A percentile compares a stretch with the other conserved stretches of the same genome.
Conservation (phyloP, 2,888 invertebrate genomes). For the Chymomyza procnemis region DNA sequence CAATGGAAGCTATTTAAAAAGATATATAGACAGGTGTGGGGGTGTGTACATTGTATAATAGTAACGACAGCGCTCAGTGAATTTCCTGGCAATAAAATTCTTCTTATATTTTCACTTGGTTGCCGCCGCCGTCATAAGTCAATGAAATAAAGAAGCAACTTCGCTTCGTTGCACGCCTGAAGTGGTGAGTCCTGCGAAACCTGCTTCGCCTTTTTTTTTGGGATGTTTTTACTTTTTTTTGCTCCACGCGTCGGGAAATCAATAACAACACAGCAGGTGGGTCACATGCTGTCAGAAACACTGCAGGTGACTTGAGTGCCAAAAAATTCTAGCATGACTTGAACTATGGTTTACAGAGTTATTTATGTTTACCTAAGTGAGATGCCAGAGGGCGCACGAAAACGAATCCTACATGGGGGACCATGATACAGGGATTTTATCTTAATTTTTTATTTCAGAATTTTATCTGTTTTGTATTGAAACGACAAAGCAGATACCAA, state of each 20-base stretch:
- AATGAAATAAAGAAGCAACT: neutral
- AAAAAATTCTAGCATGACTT: slow-evolving; percentile 9
- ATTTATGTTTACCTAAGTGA: slow-evolving; percentile 40
- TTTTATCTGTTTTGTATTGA: no score
- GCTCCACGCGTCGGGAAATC: slow-evolving; percentile 27
- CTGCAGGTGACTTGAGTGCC: slow-evolving; percentile 26
- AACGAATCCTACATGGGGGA: neutral
- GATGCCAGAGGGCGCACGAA: neutral
- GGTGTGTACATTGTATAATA: neutral
- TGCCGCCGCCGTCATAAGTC: neutral
- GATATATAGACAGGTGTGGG: neutral
- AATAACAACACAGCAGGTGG: slow-evolving; percentile 38
- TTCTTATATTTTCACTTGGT: neutral
- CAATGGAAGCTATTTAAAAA: neutral
- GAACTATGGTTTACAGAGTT: slow-evolving; percentile 50
- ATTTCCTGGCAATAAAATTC: slow-evolving; percentile 2
- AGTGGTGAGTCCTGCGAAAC: neutral
- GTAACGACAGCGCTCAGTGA: neutral
- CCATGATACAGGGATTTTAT: no score
- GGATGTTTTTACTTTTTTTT: no score
- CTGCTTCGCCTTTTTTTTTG: neutral
- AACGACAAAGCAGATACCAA: no score
- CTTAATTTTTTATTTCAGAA: no score
- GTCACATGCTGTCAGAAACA: slow-evolving; percentile 3
- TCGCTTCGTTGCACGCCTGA: neutral